phyloP scores from a whole-genome alignment of 2,797 vertebrate species.

The Syngnathus acus region DNA sequence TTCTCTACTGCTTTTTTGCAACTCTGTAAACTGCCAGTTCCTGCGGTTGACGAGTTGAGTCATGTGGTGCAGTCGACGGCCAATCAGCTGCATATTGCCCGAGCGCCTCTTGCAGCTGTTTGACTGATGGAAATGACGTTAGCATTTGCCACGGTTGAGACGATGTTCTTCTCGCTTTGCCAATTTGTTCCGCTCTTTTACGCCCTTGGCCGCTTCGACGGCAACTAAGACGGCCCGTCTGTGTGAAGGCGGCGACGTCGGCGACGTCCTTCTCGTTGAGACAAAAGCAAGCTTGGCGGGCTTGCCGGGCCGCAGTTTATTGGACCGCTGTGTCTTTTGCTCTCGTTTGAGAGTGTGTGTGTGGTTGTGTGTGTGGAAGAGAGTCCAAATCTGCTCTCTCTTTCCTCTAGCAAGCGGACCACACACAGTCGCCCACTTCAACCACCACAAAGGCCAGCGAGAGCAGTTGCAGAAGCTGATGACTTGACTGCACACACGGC shows the following conservation, averaged over 20 bases:
- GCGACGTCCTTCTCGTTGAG: conserved; percentile 58
- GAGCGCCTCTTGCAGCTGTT: conserved; percentile 30
- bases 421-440: conserved; percentile 59
- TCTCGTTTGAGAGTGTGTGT: conserved; percentile 55
- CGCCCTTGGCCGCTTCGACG: conserved; percentile 13
- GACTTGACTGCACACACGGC: conserved; percentile 34
- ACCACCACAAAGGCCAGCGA: conserved; percentile 46
- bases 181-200: conserved; percentile 27
- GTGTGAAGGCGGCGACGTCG: conserved; percentile 54
- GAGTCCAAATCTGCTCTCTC: conserved; percentile 48
- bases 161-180: not conserved
- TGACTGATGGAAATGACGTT: conserved; percentile 25
- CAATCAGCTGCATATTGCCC: conserved; percentile 54
- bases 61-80: conserved; percentile 40
- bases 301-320: conserved; percentile 59
- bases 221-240: conserved; percentile 62
- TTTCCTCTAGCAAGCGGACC: conserved; percentile 58
- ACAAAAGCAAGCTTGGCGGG: conserved; percentile 73
- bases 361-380: not conserved
- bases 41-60: conserved; percentile 26
- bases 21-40: conserved; percentile 32
- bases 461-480: conserved; percentile 23
- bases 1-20: conserved; percentile 18
- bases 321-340: conserved; percentile 57
- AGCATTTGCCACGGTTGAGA: conserved; percentile 21